phyloP scores from a whole-genome alignment of 2,888 invertebrate genomes.

The Dolichopus griseipennis region DNA sequence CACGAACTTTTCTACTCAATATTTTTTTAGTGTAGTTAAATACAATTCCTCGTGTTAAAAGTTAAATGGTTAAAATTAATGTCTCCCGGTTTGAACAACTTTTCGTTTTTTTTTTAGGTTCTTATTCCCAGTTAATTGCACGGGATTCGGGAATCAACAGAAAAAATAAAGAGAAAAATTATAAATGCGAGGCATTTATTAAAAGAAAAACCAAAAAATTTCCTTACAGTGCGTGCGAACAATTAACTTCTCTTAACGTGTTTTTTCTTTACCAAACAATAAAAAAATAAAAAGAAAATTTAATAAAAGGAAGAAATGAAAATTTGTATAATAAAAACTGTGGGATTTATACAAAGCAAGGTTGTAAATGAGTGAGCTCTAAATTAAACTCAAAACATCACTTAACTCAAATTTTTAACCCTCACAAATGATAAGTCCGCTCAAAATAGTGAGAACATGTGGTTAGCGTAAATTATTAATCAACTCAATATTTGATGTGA shows the following conservation, averaged over 20 bases:
- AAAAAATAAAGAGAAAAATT: neutral
- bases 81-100: neutral
- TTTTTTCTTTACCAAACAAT: neutral
- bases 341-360: too few relatives aligned
- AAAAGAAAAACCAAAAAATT: neutral
- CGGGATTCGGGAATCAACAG: neutral
- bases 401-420: too few relatives aligned
- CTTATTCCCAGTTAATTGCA: neutral
- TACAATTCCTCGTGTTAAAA: neutral
- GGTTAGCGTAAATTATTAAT: too few relatives aligned
- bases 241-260: slow-evolving; percentile 1
- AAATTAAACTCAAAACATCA: too few relatives aligned
- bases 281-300: neutral
- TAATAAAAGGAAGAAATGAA: too few relatives aligned
- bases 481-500: too few relatives aligned
- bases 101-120: neutral
- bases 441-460: too few relatives aligned
- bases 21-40: too few relatives aligned
- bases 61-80: neutral
- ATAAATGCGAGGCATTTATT: neutral
- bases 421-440: too few relatives aligned
- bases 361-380: too few relatives aligned
- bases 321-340: too few relatives aligned
- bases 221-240: neutral
- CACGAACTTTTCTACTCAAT: too few relatives aligned